Base-by-base conservation (phyloP, 2,888 invertebrate genomes). In the Hartigia nigra region DNA sequence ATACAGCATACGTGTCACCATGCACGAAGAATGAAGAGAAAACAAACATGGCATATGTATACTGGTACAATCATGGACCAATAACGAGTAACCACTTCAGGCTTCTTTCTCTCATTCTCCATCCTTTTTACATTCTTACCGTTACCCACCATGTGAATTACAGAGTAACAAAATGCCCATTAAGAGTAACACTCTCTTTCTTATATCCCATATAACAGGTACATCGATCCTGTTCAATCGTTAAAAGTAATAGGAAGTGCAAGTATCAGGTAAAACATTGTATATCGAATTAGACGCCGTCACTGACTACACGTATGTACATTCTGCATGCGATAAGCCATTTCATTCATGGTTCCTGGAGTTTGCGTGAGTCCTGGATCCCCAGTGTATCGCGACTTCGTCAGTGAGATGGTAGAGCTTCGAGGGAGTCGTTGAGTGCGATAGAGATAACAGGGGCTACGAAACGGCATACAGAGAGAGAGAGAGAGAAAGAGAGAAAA, bases 381-480 rank as follows among this genome's bases (percentile, higher is more conserved):
- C 39, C 39, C 39, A 23, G 39, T 55, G 23, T 55, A 55, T 55
- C 23, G 39, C 39, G 23, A 23, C 1, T 55, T 23, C 39, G 39
- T 55, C 39, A 55, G 39, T 55, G 39, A 55, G 14, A 55, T 23
- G 23, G 81, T 82, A 72, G 77, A 80, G 76, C 74, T 78, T 81
- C 76, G 75, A 79, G 78, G 74, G 79, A 78, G 72, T 77, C 74
- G 77, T 79, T 75, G 74, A 75, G 77, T 75, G 79, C 75, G 78
- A 81, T 79, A 74, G 76, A 75, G 78, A 76, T 80, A 79, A 75
- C 75, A 78, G 81, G 78, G 77, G 81, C 80, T 69, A 82, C 82
- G 83, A 82, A 82, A 84, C 82, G 83, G 82, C 84, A 78, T 80
- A 74, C 11, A 78, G 69, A 74, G 70, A 72, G 76, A 76, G 74